phyloP scores from a whole-genome alignment of 1,140 invertebrate species.

The Zophobas atratus region DNA sequence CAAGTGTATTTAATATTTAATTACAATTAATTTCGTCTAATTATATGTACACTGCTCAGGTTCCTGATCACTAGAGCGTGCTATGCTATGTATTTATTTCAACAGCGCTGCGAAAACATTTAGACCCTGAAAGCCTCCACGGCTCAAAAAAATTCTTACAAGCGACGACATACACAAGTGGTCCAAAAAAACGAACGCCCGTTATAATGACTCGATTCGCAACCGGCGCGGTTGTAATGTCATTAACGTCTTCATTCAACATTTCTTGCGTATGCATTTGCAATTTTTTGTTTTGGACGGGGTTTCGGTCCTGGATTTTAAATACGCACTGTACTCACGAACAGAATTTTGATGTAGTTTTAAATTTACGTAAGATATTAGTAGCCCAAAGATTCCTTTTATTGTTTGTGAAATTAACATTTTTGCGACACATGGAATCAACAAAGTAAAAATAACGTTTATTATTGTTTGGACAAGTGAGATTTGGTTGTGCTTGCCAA shows the following conservation, averaged over 20 bases:
- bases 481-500: no score
- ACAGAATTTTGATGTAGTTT: no score
- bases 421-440: no score
- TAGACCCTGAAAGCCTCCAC: constrained; percentile 41
- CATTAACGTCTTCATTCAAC: constrained; percentile 25
- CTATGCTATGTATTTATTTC: constrained; percentile 34
- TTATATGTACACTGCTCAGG: constrained; percentile 41
- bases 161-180: background rate
- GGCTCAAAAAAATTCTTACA: background rate
- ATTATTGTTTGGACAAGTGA: no score
- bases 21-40: constrained; percentile 49
- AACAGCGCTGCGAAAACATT: constrained; percentile 44
- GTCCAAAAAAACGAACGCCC: constrained; percentile 10
- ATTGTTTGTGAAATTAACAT: no score
- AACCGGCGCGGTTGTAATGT: constrained; percentile 2
- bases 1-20: constrained; percentile 51
- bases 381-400: no score
- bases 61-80: constrained; percentile 46
- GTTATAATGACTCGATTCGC: constrained; percentile 34
- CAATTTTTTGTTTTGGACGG: background rate
- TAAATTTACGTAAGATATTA: no score
- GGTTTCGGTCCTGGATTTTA: no score
- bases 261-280: background rate
- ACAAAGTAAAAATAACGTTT: no score
- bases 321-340: no score